Percentiles rank a stretch among this genome's conserved stretches.
phyloP scores from a whole-genome alignment of 2,113 vertebrate genomes.

The Saccopteryx bilineata region DNA sequence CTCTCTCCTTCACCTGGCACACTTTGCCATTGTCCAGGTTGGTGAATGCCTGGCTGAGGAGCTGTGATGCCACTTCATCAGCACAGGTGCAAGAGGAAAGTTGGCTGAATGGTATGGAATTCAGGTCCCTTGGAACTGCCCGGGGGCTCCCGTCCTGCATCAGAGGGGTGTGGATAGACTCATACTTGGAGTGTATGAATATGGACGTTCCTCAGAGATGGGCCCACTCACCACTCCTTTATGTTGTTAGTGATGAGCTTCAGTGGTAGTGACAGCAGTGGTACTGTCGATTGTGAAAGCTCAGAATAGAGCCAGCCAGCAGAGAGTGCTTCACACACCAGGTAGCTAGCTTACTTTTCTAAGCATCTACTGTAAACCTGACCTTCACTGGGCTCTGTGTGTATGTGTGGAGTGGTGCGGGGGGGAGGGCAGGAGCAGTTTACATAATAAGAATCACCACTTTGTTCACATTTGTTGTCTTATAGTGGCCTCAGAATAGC shows the following conservation, averaged over 20 bases:
- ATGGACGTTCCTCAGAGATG: neutral
- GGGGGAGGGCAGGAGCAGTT: neutral
- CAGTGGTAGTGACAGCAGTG: neutral
- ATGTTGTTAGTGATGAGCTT: neutral
- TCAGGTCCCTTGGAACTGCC: neutral
- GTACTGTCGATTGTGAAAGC: neutral
- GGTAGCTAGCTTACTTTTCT: neutral
- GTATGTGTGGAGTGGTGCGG: accelerated
- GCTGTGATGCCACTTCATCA: conserved; percentile 73
- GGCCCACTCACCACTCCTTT: neutral
- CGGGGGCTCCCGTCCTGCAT: neutral
- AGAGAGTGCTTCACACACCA: neutral
- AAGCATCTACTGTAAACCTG: neutral
- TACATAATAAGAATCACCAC: neutral
- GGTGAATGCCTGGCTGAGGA: conserved; percentile 81
- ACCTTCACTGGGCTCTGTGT: neutral
- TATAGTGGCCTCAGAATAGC: neutral
- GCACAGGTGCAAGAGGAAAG: conserved; percentile 77
- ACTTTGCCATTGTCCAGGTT: conserved; percentile 73
- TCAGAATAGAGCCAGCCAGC: neutral
- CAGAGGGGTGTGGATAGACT: neutral
- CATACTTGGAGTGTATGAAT: neutral
- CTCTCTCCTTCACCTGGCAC: conserved; percentile 2
- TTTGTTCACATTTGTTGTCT: neutral
- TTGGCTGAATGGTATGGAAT: conserved; percentile 73